Base-by-base conservation (phyloP, 2,888 invertebrate species). In the Andrena trimmerana region DNA sequence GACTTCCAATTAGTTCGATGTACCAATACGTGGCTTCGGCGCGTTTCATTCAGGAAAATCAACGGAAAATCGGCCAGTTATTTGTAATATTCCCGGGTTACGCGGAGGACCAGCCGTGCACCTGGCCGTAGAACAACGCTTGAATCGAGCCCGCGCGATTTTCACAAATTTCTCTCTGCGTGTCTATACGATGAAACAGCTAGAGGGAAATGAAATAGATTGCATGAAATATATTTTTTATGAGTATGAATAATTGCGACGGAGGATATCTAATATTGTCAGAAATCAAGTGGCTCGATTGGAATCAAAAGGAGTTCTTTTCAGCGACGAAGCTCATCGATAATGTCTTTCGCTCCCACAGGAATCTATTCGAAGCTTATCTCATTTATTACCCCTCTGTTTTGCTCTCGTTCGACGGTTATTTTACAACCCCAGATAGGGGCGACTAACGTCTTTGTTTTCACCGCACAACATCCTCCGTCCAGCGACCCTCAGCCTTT, bases 401-500 rank as follows among this genome's bases (percentile, higher is more conserved):
- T 88, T 89, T 87, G 85, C 81, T 86, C 88, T 91, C 92, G 91
- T 93, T 93, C 93, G 91, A 92, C 91, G 92, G 91, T 93, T 93
- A 93, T 93, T 94, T 93, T 93, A 94, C 93, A 92, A 91, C 92
- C 90, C 85, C 81, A 91, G 93, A 93, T 93, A 93, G 92, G 90
- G 89, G 85, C 90, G 90, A 91, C 89, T 93, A 92, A 94, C 91
- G 93, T 94, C 94, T 94, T 93, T 94, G 93, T 94, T 94, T 94
- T 93, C 93, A 91, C 91, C 92, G 91, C 92, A 91, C 92, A 89
- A 87, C 90, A 88, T 90, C 89, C 88, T 81, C 75, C 77, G 74
- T 65, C 60, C 80, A 74, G 42, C 86, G 78, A 87, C 73, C 83
- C 85, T 70, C 60, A 27, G 13, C 59, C 84, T 65, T 68, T 78